phyloP scores from a whole-genome alignment of 1,140 invertebrate species.

The Drosophila albomicans region DNA sequence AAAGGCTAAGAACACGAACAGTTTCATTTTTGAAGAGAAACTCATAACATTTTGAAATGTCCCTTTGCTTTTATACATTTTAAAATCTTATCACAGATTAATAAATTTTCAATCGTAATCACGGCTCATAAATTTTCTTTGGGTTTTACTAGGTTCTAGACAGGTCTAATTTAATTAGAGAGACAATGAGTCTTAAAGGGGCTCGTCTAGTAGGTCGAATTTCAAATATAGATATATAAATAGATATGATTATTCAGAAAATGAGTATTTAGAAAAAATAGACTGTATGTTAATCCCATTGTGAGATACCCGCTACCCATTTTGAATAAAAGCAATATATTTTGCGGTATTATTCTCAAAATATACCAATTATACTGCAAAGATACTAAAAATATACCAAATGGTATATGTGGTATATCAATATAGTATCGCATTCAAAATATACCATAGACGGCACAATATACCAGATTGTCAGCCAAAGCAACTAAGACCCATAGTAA shows the following conservation, averaged over 20 bases:
- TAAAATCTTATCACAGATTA: neutral
- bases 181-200: neutral
- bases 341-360: no score
- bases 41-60: neutral
- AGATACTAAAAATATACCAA: no score
- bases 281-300: no score
- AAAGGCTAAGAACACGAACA: conserved; percentile 31
- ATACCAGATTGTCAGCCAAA: no score
- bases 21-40: conserved; percentile 9
- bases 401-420: no score
- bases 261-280: neutral
- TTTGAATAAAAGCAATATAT: no score
- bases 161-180: conserved; percentile 1
- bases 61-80: conserved; percentile 1
- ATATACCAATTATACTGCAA: no score
- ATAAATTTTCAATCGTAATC: neutral
- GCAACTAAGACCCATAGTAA: no score
- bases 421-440: no score
- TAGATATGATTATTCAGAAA: neutral
- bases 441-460: no score
- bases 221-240: neutral
- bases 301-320: no score
- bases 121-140: conserved; percentile 6
- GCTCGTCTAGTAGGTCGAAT: neutral
- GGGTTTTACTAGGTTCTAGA: conserved; percentile 9